Conservation (phyloP, 2,888 invertebrate species). For the Drosophila nigricruria region DNA sequence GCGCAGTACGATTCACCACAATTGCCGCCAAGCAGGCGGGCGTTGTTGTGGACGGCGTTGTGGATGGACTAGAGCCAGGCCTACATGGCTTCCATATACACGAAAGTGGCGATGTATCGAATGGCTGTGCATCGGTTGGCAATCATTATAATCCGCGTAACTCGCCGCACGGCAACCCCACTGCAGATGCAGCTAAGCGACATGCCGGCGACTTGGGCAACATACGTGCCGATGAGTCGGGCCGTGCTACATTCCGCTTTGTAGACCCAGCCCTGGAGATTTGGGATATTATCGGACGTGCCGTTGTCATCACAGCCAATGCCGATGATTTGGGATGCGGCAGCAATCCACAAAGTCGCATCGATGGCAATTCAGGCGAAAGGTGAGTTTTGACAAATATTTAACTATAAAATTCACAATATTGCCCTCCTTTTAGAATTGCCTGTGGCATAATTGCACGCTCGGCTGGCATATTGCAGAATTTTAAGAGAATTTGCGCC, state of each 20-base stretch:
- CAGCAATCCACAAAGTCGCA: slow-evolving; percentile 85
- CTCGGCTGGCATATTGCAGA: slow-evolving; percentile 94
- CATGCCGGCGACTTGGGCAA: slow-evolving; percentile 90
- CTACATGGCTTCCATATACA: slow-evolving; percentile 87
- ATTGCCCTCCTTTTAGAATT: slow-evolving; percentile 86
- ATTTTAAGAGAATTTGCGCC: slow-evolving; percentile 94
- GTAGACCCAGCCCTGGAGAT: slow-evolving; percentile 88
- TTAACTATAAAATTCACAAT: not conserved
- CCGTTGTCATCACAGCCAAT: slow-evolving; percentile 89
- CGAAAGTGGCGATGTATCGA: slow-evolving; percentile 91
- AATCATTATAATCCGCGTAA: slow-evolving; percentile 87
- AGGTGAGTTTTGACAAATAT: slow-evolving; percentile 85
- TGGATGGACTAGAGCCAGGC: slow-evolving; percentile 91
- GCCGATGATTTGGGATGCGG: slow-evolving; percentile 88
- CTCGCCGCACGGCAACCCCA: slow-evolving; percentile 86
- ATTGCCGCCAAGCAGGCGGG: slow-evolving; percentile 84
- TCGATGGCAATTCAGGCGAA: slow-evolving; percentile 88
- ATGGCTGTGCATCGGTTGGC: slow-evolving; percentile 87
- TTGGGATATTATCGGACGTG: slow-evolving; percentile 91
- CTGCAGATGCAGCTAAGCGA: slow-evolving; percentile 85
- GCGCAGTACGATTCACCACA: slow-evolving; percentile 90
- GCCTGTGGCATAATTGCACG: slow-evolving; percentile 95
- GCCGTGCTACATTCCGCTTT: slow-evolving; percentile 89
- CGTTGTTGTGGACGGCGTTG: slow-evolving; percentile 92
- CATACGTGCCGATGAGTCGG: slow-evolving; percentile 87